phyloP scores from a whole-genome alignment of 2,113 vertebrate genomes.

The Solenodon paradoxus region DNA sequence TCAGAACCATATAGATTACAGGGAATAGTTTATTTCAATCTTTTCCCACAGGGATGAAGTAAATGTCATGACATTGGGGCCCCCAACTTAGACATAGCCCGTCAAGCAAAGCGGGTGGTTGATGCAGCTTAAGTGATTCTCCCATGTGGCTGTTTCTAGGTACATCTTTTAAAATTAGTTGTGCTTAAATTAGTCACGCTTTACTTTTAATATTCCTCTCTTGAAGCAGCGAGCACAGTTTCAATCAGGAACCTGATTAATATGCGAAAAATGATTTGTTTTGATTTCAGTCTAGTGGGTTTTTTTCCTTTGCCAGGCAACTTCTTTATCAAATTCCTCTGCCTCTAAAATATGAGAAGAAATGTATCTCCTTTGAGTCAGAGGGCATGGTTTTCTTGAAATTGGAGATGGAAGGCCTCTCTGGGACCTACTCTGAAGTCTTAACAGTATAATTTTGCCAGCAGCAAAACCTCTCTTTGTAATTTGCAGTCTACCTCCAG shows the following conservation, averaged over 20 bases:
- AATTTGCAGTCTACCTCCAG: neutral
- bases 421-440: neutral
- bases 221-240: constrained; percentile 74
- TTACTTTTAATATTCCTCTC: constrained; percentile 80
- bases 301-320: neutral
- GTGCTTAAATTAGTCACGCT: constrained; percentile 82
- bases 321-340: constrained; percentile 69
- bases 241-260: constrained; percentile 82
- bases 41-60: neutral
- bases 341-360: constrained; percentile 65
- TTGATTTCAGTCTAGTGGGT: constrained; percentile 77
- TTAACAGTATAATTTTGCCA: neutral
- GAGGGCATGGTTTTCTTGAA: constrained; percentile 48
- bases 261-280: constrained; percentile 82
- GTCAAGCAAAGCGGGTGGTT: neutral
- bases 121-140: neutral
- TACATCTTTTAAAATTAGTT: constrained; percentile 79
- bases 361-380: constrained; percentile 32
- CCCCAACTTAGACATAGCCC: neutral
- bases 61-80: neutral
- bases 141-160: constrained; percentile 60
- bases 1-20: neutral
- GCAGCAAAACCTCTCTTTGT: neutral
- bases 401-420: neutral
- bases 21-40: neutral